Base-by-base conservation (phyloP, 2,888 invertebrate species). In the Sminthurides aquaticus region DNA sequence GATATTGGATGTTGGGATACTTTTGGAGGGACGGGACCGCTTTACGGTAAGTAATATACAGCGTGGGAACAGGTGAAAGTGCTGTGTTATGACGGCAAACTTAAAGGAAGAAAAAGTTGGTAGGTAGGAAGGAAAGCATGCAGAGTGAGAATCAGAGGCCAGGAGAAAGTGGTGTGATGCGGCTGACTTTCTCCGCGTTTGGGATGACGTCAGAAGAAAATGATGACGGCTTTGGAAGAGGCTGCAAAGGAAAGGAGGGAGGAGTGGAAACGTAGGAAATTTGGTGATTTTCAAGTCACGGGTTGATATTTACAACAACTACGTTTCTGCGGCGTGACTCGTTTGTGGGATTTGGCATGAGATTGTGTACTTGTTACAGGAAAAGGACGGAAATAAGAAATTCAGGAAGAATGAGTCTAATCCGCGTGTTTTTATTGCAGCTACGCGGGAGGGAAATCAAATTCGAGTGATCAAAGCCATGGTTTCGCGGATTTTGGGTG, bases 1-100 rank as follows among this genome's bases (percentile, higher is more conserved):
- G 64, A 61, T 1, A 67, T 67, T 26, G 67, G 67, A 2, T 67
- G 67, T 27, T 67, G 67, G 67, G 67, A 64, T 34, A 67, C 67
- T 11, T 66, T 62, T 43, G 66, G 66, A 24, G 20, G 49, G 20
- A 66, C 66, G 22, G 62, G 66, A 28, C 25, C 34, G n/a, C 27
- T 49, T 5, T 62, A 57, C 25, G 62, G 66, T 66, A 29, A 54
- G 57, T 27, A n/a, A n/a, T n/a, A n/a, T n/a, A n/a, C n/a, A n/a
- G n/a, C n/a, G n/a, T n/a, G n/a, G n/a, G n/a, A n/a, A n/a, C n/a
- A n/a, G n/a, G n/a, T n/a, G n/a, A n/a, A n/a, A n/a, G n/a, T n/a
- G n/a, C n/a, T n/a, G n/a, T n/a, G n/a, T 34, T 34, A 15, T 34
- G 5, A 15, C 43, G 15, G 43, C 43, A 34, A 34, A 34, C 5